A percentile compares a stretch with the other conserved stretches of the same genome.
Conservation (phyloP, 2,113 vertebrate species). For the Ptilorrhoa leucosticta region DNA sequence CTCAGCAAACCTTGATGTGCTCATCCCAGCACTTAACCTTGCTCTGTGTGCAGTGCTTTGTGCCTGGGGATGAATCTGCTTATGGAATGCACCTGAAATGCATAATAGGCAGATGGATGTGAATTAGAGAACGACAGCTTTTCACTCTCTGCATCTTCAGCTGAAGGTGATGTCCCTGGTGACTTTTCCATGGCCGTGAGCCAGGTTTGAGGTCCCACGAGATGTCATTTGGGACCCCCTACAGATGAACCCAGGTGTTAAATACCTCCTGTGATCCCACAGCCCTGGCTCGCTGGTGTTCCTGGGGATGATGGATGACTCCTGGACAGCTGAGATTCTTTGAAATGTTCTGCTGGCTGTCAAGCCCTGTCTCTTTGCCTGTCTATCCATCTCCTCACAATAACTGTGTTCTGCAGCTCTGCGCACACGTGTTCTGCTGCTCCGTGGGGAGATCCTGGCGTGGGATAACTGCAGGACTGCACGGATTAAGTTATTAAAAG, state of each 20-base stretch:
- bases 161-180: not conserved
- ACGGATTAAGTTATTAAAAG: not conserved
- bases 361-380: constrained; percentile 41
- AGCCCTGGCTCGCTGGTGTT: not conserved
- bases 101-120: accelerated
- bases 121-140: not conserved
- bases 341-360: constrained; percentile 61
- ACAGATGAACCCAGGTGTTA: not conserved
- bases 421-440: not conserved
- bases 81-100: not conserved
- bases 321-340: constrained; percentile 43
- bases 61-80: not conserved
- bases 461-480: not conserved
- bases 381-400: constrained; percentile 45
- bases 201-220: not conserved
- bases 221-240: not conserved
- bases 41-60: not conserved
- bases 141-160: not conserved
- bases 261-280: not conserved
- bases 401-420: not conserved
- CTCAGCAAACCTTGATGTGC: not conserved
- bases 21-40: not conserved
- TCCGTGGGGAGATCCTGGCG: not conserved
- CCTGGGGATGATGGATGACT: constrained; percentile 42
- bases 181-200: not conserved